These are phyloP conservation scores for Clanis bilineata DNA, from an alignment of 2,888 invertebrate species.

Conservation along the genomic window DNA sequence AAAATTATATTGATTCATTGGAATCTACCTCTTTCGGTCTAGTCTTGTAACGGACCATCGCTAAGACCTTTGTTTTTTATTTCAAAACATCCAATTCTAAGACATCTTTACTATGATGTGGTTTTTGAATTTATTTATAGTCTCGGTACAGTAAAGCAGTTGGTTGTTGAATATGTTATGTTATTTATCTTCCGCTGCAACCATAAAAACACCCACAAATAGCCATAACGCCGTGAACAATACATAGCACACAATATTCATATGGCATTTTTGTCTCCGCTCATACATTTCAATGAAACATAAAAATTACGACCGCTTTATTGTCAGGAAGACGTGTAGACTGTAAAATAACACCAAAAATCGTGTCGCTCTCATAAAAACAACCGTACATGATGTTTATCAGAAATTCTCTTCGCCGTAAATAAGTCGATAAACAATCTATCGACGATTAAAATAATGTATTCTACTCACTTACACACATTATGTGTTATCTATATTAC, in stretches of 20 bases:
- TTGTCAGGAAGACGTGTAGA: slow-evolving; percentile 42
- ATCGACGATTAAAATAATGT: slow-evolving; percentile 1
- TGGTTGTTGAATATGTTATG: slow-evolving; percentile 4
- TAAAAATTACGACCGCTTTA: slow-evolving; percentile 58
- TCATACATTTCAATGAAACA: slow-evolving; percentile 45
- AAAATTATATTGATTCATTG: too few species aligned
- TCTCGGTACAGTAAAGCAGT: background rate
- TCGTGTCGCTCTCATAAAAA: slow-evolving; percentile 33
- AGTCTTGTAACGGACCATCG: too few species aligned
- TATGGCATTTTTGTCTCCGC: slow-evolving; percentile 30
- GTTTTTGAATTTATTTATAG: background rate
- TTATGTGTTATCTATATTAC: slow-evolving; percentile 6
- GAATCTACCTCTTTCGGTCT: too few species aligned
- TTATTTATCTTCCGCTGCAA: slow-evolving; percentile 4
- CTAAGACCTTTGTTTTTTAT: too few species aligned
- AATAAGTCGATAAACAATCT: slow-evolving; percentile 9
- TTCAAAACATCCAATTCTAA: background rate
- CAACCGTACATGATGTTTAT: slow-evolving; percentile 38
- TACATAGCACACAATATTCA: slow-evolving; percentile 22
- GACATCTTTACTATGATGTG: background rate
- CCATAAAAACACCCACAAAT: slow-evolving; percentile 19
- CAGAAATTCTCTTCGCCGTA: slow-evolving; percentile 23
- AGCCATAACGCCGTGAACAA: slow-evolving; percentile 14
- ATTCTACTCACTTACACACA: slow-evolving; percentile 10
- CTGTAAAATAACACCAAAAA: slow-evolving; percentile 42